A percentile compares a stretch with the other conserved stretches of the same genome.
phyloP scores from a whole-genome alignment of 2,797 vertebrate genomes.

The Dermochelys coriacea region DNA sequence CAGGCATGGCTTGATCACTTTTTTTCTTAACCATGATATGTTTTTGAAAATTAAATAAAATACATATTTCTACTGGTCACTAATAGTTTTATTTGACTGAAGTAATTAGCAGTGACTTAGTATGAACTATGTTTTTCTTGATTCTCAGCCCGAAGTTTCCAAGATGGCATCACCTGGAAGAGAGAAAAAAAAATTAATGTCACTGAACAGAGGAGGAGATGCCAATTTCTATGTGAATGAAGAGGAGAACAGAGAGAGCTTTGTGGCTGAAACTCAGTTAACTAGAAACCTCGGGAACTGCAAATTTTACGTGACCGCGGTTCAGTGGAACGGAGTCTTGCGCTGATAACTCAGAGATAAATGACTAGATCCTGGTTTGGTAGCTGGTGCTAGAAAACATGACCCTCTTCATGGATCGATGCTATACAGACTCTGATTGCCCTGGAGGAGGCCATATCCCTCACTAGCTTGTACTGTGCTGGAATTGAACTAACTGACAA shows the following conservation, averaged over 20 bases:
- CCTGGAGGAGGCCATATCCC: conserved; percentile 51
- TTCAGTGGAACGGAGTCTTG: conserved; percentile 48
- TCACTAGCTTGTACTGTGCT: conserved; percentile 59
- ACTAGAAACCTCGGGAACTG: neutral
- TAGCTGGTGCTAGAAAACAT: conserved; percentile 66
- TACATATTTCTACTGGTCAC: neutral
- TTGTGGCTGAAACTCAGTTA: conserved; percentile 24
- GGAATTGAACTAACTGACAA: conserved; percentile 47
- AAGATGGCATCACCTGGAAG: neutral
- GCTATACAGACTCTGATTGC: conserved; percentile 48
- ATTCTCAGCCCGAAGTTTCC: neutral
- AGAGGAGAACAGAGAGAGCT: conserved; percentile 16
- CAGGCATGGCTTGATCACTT: neutral
- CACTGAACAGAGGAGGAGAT: conserved; percentile 1
- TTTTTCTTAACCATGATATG: neutral
- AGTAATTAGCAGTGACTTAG: neutral
- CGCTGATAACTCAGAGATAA: conserved; percentile 57
- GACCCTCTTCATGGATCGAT: conserved; percentile 69
- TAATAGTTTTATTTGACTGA: neutral
- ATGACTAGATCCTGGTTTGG: conserved; percentile 71
- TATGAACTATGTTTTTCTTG: neutral
- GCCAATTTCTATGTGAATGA: neutral
- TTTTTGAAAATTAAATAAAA: neutral
- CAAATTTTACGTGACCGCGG: conserved; percentile 12
- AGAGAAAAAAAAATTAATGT: neutral